phyloP scores from a whole-genome alignment of 2,797 vertebrate genomes.

The Rhinella marina region DNA sequence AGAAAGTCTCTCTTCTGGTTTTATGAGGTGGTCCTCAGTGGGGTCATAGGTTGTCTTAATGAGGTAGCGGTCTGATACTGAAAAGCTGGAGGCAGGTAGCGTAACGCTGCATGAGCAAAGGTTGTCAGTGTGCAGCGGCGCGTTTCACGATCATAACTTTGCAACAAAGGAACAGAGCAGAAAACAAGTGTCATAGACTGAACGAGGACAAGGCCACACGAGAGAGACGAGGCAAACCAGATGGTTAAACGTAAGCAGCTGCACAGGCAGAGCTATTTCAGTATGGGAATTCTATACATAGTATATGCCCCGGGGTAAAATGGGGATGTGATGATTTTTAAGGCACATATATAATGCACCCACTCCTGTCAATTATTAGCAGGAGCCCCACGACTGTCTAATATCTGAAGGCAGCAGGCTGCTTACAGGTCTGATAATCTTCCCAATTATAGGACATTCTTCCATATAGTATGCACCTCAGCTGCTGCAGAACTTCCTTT shows the following conservation, averaged over 20 bases:
- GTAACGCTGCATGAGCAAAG: neutral
- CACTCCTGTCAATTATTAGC: neutral
- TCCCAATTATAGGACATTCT: too few relatives aligned
- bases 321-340: neutral
- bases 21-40: too few relatives aligned
- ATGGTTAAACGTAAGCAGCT: constrained; percentile 3
- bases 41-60: too few relatives aligned
- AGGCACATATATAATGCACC: neutral
- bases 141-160: neutral
- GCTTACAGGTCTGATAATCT: too few relatives aligned
- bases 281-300: neutral
- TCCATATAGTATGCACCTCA: too few relatives aligned
- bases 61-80: neutral
- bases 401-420: too few relatives aligned
- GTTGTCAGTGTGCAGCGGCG: neutral
- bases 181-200: neutral
- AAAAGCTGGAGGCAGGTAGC: neutral
- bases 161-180: constrained; percentile 8
- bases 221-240: constrained; percentile 2
- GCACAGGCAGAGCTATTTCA: neutral
- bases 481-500: too few relatives aligned
- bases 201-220: neutral
- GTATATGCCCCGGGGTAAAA: neutral
- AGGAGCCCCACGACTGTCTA: too few relatives aligned
- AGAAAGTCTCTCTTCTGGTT: too few relatives aligned